Evolutionary conservation across 2,888 invertebrate genomes (phyloP).

Genomic region (Folsomia candida): DNA sequence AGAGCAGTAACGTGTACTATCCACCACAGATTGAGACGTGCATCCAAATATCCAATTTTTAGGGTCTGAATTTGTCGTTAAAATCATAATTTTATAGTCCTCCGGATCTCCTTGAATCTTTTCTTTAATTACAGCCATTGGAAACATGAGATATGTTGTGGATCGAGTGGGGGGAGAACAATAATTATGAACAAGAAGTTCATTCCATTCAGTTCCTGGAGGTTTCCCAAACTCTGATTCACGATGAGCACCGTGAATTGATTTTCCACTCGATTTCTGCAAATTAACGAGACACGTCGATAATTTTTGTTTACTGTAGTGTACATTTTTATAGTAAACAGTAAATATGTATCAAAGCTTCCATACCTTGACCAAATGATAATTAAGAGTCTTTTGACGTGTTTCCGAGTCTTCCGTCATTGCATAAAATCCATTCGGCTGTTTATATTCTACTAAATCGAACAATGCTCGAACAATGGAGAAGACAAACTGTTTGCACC

Average conservation of each 20-base stretch:
- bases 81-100: conserved; percentile 64
- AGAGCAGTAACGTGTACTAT: conserved; percentile 43
- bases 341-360: too few relatives aligned
- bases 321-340: too few relatives aligned
- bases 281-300: too few relatives aligned
- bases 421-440: conserved; percentile 47
- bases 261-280: conserved; percentile 47
- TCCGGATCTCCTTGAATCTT: conserved; percentile 56
- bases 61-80: conserved; percentile 66
- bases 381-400: conserved; percentile 57
- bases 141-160: conserved; percentile 62
- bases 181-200: conserved; percentile 4
- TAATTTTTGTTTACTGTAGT: background rate
- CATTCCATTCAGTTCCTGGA: conserved; percentile 23
- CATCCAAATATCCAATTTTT: conserved; percentile 78
- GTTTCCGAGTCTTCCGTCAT: conserved; percentile 53
- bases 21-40: conserved; percentile 53
- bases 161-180: conserved; percentile 19
- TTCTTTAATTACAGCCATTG: conserved; percentile 55
- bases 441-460: conserved; percentile 67
- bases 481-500: conserved; percentile 87
- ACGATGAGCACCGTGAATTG: conserved; percentile 23
- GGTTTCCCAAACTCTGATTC: conserved; percentile 22
- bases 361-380: conserved; percentile 56
- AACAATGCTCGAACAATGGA: conserved; percentile 76